These are phyloP conservation scores for Rhopalosiphum maidis DNA, from an alignment of 1,140 invertebrate genomes.

Conservation along the genomic window DNA sequence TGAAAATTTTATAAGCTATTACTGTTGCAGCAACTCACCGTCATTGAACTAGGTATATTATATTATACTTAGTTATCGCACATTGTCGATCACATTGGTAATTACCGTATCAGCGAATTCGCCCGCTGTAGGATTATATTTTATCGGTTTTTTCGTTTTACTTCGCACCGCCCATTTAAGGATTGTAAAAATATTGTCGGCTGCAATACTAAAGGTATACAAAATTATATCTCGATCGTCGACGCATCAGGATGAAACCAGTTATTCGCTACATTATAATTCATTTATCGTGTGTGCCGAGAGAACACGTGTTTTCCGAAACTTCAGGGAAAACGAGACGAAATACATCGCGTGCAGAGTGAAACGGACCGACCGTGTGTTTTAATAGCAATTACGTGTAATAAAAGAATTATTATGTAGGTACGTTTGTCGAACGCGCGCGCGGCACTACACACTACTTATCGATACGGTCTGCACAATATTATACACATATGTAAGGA, in stretches of 20 bases:
- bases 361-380: background rate
- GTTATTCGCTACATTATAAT: slow-evolving; percentile 51
- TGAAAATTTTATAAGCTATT: background rate
- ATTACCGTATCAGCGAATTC: background rate
- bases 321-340: background rate
- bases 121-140: background rate
- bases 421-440: background rate
- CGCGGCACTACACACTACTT: background rate
- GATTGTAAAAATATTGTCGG: background rate
- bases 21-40: background rate
- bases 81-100: background rate
- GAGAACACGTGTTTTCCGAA: slow-evolving; percentile 44
- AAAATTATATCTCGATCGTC: background rate
- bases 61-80: background rate
- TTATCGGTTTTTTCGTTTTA: background rate
- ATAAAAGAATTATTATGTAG: slow-evolving; percentile 49
- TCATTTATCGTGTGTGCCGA: slow-evolving; percentile 39
- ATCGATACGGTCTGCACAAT: slow-evolving; percentile 18
- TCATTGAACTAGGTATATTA: background rate
- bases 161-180: background rate
- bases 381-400: slow-evolving; percentile 57
- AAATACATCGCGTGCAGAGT: background rate
- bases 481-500: background rate
- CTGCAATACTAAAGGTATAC: background rate
- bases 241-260: background rate